phyloP scores from a whole-genome alignment of 2,113 vertebrate species.

The Oceanodroma tethys region DNA sequence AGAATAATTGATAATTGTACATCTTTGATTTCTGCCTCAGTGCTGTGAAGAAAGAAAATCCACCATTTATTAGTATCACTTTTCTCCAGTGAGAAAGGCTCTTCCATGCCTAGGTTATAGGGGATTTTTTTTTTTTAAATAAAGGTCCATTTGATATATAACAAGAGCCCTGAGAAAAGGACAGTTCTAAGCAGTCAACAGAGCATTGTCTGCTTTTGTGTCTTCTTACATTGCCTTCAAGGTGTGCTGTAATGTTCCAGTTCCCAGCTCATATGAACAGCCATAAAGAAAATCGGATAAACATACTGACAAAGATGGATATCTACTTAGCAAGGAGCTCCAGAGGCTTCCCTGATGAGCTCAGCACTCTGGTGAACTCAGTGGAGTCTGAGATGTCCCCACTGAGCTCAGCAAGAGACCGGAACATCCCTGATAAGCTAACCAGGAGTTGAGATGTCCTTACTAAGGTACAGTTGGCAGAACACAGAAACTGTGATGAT shows the following conservation, averaged over 20 bases:
- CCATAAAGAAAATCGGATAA: background rate
- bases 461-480: background rate
- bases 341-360: background rate
- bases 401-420: background rate
- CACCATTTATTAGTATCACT: background rate
- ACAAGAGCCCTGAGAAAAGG: background rate
- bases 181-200: background rate
- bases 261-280: background rate
- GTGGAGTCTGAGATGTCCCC: background rate
- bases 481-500: background rate
- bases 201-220: background rate
- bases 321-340: background rate
- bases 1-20: background rate
- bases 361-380: background rate
- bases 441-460: background rate
- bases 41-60: background rate
- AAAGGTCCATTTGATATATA: background rate
- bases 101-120: background rate
- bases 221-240: background rate
- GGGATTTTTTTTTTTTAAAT: background rate
- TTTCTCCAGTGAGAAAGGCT: background rate
- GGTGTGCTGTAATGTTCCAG: background rate
- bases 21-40: background rate
- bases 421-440: background rate
- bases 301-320: background rate